A percentile compares a stretch with the other conserved stretches of the same genome.
These are phyloP conservation scores for Arnoldichthys spilopterus DNA, from an alignment of 2,797 vertebrate species.

Conservation along the genomic window DNA sequence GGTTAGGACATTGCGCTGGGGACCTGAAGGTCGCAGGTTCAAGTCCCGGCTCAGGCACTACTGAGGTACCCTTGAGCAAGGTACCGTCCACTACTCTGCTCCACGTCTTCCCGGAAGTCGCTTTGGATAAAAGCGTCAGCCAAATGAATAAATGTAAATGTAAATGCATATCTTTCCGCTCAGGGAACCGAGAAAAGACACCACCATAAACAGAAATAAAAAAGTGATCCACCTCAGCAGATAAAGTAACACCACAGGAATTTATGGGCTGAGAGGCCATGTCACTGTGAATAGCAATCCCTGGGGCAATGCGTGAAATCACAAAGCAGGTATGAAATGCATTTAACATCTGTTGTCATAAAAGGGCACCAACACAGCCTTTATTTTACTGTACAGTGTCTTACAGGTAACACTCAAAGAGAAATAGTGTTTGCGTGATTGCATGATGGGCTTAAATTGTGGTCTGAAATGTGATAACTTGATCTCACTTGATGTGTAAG, in stretches of 20 bases:
- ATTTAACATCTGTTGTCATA: slow-evolving; percentile 30
- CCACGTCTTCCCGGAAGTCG: no score
- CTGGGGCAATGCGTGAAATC: slow-evolving; percentile 36
- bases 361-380: not conserved
- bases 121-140: no score
- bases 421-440: slow-evolving; percentile 1
- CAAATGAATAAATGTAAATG: no score
- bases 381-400: not conserved
- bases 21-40: no score
- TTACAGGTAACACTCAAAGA: slow-evolving; percentile 16
- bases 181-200: not conserved
- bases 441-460: not conserved
- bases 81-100: no score
- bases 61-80: no score
- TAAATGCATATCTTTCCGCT: slow-evolving; percentile 13
- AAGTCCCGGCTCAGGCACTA: no score
- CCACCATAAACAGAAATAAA: slow-evolving; percentile 35
- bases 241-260: slow-evolving; percentile 48
- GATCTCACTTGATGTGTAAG: slow-evolving; percentile 38
- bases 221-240: slow-evolving; percentile 41
- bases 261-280: slow-evolving; percentile 32
- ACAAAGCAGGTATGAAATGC: slow-evolving; percentile 24
- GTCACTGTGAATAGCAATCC: slow-evolving; percentile 27
- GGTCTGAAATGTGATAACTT: slow-evolving; percentile 43
- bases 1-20: no score